phyloP scores from a whole-genome alignment of 2,797 vertebrate genomes.

The Halcyon badia region DNA sequence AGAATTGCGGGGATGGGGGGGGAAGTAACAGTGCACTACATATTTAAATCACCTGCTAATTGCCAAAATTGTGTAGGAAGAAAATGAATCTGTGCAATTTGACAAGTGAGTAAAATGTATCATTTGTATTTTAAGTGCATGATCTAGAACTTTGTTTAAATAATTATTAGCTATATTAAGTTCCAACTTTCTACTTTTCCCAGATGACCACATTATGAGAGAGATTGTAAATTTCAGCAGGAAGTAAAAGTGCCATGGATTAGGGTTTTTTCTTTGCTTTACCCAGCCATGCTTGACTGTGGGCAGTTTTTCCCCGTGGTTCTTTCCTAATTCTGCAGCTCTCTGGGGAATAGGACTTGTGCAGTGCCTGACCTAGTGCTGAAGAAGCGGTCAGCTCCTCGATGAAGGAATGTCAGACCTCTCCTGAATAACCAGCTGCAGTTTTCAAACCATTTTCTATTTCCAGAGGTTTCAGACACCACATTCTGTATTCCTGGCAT shows the following conservation, averaged over 20 bases:
- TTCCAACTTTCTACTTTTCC: constrained; percentile 4
- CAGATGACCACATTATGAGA: neutral
- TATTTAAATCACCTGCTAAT: constrained; percentile 25
- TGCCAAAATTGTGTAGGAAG: neutral
- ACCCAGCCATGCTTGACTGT: neutral
- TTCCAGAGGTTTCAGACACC: neutral
- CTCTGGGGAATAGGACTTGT: neutral
- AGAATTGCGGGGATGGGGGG: neutral
- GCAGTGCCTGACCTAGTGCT: neutral
- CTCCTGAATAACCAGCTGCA: neutral
- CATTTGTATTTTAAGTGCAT: neutral
- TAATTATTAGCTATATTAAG: neutral
- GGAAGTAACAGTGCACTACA: neutral
- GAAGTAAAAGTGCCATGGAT: neutral
- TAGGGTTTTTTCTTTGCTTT: neutral
- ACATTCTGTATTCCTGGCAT: neutral
- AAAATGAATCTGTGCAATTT: neutral
- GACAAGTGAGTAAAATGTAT: neutral
- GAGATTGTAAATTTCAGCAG: neutral
- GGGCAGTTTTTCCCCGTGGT: neutral
- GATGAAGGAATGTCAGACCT: neutral
- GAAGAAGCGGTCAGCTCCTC: neutral
- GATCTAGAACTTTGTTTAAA: neutral
- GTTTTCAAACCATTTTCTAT: neutral
- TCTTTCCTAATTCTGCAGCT: constrained; percentile 5